Evolutionary conservation across 2,888 invertebrate genomes (phyloP).

Genomic region (Seladonia tumulorum): DNA sequence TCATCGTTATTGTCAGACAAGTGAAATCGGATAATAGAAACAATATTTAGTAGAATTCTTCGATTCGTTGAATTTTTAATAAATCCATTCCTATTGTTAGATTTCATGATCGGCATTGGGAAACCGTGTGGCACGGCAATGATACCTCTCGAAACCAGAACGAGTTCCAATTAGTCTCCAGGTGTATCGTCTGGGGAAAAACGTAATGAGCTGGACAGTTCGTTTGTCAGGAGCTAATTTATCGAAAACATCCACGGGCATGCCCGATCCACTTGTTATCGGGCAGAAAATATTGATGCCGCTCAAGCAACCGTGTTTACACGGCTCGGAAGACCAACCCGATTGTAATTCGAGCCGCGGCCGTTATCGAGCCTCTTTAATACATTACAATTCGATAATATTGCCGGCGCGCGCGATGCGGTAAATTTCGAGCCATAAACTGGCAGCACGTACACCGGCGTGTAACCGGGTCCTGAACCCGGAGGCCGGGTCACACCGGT

Average conservation of each 20-base stretch:
- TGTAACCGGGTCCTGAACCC: not conserved
- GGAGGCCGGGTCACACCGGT: not conserved
- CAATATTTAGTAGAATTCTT: not conserved
- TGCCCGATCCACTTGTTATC: conserved; percentile 16
- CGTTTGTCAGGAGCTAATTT: not conserved
- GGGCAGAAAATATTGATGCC: conserved; percentile 35
- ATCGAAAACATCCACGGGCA: not conserved
- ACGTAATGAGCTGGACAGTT: not conserved
- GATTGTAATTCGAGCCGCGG: conserved; percentile 22
- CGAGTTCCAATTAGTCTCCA: not conserved
- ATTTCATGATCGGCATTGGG: not conserved
- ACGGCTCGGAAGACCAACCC: conserved; percentile 2
- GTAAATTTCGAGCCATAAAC: conserved; percentile 43
- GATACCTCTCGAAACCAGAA: not conserved
- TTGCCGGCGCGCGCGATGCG: conserved; percentile 40
- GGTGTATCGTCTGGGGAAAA: not conserved
- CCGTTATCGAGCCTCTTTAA: conserved; percentile 43
- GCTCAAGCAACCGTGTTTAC: conserved; percentile 7
- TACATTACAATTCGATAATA: conserved; percentile 50
- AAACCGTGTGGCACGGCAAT: not conserved
- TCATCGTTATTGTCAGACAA: not conserved
- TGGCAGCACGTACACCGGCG: conserved; percentile 5
- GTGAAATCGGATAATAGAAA: not conserved
- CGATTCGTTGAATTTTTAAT: no score
- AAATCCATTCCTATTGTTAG: no score